Percentiles rank a stretch among this genome's conserved stretches.
These are phyloP conservation scores for Casuarius casuarius DNA, from an alignment of 2,113 vertebrate species.

Conservation along the genomic window DNA sequence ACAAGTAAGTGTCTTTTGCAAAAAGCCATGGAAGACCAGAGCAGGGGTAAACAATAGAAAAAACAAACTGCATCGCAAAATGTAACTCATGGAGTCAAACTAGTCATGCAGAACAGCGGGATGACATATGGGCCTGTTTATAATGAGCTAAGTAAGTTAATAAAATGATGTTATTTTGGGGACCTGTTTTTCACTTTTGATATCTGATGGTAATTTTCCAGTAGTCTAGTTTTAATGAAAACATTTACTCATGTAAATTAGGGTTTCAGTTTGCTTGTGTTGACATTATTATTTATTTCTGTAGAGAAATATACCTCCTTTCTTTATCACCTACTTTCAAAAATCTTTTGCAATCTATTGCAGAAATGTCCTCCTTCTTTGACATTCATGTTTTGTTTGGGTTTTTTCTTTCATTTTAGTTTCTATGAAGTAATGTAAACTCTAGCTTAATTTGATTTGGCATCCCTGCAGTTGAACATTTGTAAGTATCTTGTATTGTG, in stretches of 20 bases:
- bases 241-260: constrained; percentile 74
- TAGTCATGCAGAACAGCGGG: background rate
- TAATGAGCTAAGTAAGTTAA: constrained; percentile 62
- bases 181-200: constrained; percentile 59
- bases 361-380: constrained; percentile 70
- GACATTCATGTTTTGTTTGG: constrained; percentile 74
- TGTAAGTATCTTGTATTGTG: constrained; percentile 82
- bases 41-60: background rate
- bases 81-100: background rate
- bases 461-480: constrained; percentile 78
- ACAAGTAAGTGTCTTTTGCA: background rate
- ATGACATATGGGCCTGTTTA: background rate
- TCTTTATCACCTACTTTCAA: constrained; percentile 57
- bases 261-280: constrained; percentile 63
- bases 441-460: constrained; percentile 81
- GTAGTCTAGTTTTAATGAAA: constrained; percentile 76
- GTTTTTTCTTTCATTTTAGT: constrained; percentile 71
- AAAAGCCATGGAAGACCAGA: background rate
- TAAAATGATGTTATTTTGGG: constrained; percentile 58
- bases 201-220: constrained; percentile 70
- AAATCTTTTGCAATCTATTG: constrained; percentile 57
- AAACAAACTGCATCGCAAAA: background rate
- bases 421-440: constrained; percentile 79
- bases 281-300: constrained; percentile 67
- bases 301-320: constrained; percentile 58